Percentiles rank a stretch among this genome's conserved stretches.
Conservation (phyloP, 2,888 invertebrate species). For the Eupeodes latifasciatus region DNA sequence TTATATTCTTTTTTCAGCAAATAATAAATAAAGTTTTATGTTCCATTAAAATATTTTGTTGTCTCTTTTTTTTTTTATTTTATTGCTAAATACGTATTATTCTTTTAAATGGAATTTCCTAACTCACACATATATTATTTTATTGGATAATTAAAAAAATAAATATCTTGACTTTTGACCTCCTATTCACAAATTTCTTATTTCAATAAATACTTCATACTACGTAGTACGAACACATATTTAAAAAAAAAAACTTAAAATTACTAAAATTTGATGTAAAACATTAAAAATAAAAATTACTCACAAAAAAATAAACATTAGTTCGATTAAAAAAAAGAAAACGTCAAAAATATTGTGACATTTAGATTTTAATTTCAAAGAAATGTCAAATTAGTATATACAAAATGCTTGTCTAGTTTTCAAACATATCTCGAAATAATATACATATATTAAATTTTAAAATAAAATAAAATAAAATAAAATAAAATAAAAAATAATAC, state of each 20-base stretch:
- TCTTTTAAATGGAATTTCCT: too few relatives aligned
- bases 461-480: slow-evolving; percentile 13
- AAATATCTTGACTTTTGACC: too few relatives aligned
- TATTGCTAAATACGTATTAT: background rate
- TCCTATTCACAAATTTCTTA: background rate
- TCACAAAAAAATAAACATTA: background rate
- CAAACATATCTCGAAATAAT: slow-evolving; percentile 6
- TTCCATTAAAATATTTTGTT: background rate
- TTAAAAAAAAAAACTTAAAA: too few relatives aligned
- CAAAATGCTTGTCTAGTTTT: slow-evolving; percentile 3
- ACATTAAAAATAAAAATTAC: background rate
- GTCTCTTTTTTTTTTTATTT: background rate
- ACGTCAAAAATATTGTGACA: background rate
- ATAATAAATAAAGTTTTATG: background rate
- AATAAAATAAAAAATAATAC: slow-evolving; percentile 4
- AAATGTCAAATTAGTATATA: background rate
- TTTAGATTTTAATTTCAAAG: slow-evolving; percentile 25
- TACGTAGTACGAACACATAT: too few relatives aligned
- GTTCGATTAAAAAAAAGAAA: background rate
- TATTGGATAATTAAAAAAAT: too few relatives aligned
- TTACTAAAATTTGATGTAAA: background rate
- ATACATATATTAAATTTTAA: slow-evolving; percentile 4
- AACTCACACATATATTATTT: too few relatives aligned
- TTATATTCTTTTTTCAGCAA: background rate
- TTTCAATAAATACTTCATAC: background rate